phyloP scores from a whole-genome alignment of 2,113 vertebrate genomes.

The Dissostichus mawsoni region DNA sequence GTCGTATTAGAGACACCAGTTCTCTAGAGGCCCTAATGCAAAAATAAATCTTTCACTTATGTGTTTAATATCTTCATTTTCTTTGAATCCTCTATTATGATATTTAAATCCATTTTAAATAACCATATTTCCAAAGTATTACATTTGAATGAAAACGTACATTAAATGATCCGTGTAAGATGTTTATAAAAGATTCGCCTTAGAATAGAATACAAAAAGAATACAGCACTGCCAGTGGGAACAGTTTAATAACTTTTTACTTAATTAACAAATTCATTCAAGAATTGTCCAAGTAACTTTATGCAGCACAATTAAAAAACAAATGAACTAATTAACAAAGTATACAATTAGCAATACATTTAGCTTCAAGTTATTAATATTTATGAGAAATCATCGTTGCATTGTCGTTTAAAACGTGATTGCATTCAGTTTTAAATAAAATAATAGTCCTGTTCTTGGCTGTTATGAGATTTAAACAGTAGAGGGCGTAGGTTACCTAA shows the following conservation, averaged over 20 bases:
- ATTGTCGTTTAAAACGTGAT: slow-evolving; percentile 8
- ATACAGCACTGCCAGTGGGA: not conserved
- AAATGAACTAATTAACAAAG: slow-evolving; percentile 41
- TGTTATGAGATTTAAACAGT: slow-evolving; percentile 40
- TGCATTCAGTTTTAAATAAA: slow-evolving; percentile 2
- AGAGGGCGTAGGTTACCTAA: slow-evolving; percentile 62
- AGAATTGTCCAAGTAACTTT: not conserved
- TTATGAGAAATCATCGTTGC: slow-evolving; percentile 1
- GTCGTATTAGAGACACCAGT: not conserved
- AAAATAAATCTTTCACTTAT: not conserved
- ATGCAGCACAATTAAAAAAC: slow-evolving; percentile 1
- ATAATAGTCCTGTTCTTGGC: not conserved
- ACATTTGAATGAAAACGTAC: not conserved
- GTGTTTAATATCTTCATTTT: not conserved
- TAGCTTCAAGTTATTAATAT: slow-evolving; percentile 18
- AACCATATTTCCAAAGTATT: not conserved
- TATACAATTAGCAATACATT: slow-evolving; percentile 30
- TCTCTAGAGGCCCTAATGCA: not conserved
- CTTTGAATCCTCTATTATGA: not conserved
- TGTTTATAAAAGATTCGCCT: not conserved
- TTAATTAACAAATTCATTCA: slow-evolving; percentile 27
- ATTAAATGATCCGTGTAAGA: slow-evolving; percentile 1
- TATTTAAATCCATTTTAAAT: not conserved
- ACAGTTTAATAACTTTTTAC: slow-evolving; percentile 5
- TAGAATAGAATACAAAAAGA: slow-evolving; percentile 3